Base-by-base conservation (phyloP, 2,888 invertebrate species). In the Leptopilina myrica region DNA sequence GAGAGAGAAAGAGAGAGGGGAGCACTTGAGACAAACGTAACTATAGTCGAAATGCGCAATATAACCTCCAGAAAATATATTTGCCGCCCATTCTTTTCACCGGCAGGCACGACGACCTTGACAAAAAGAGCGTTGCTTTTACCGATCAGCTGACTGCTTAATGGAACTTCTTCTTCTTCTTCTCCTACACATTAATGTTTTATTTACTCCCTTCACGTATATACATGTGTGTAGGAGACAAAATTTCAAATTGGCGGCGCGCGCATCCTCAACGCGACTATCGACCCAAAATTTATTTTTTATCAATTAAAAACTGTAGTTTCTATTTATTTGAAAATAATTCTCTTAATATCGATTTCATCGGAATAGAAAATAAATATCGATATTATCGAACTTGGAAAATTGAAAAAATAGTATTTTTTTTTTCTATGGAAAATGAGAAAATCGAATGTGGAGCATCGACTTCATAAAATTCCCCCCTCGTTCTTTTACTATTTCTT, bases 71-170 rank as follows among this genome's bases (percentile, higher is more conserved):
- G 33, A 73, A 62, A 73, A 73, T 73, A 33, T 33, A 56, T 73
- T 73, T 56, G n/a, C 73, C 69, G 26, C 20, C 46, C 66, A 26
- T n/a, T 56, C 56, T 33, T 73, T 73, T n/a, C 56, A 33, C 56
- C 73, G 73, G 56, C 73, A 56, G 56, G 53, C 33, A n/a, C 56
- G 73, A 73, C 73, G 73, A 73, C 73, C 73, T 73, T 73, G 73
- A 73, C 73, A 56, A 73, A 73, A 73, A 73, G 73, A 73, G 33
- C 56, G 73, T 40, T 56, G 56, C 33, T 73, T 49, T 49, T n/a
- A 33, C 56, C 56, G 73, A 73, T 73, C 73, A 73, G 73, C 73
- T 73, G 73, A 73, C 73, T 73, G 12, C 4, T 2, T 56, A 40
- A 73, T 73, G 73, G 20, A 33, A 3, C 73, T 56, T 8, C 73